Evolutionary conservation across 2,888 invertebrate genomes (phyloP), one percentile per base, ranked within the genome.

Genomic region (Aelia acuminata): DNA sequence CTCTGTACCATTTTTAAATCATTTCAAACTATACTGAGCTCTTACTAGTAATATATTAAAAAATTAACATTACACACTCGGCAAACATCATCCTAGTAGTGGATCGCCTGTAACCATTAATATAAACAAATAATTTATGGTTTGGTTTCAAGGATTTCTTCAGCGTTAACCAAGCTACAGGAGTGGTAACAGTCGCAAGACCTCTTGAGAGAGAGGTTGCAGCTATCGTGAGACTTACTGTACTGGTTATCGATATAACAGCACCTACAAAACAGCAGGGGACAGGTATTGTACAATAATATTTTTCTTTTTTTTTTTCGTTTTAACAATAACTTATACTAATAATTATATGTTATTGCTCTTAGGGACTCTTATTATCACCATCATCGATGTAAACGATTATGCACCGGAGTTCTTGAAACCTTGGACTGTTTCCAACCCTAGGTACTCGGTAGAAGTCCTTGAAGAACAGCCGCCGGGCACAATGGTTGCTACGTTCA

Each of bases 391-490:
- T 90, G 93, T 94, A 31, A 95, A 95, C 91, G 94, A 94, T 90
- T 92, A 93, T 90, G 93, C 94, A 4, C 95, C 95, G 1, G 92
- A 92, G 89, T 96, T 97, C 91, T 92, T 94, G 89, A 93, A 94
- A n/a, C 96, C 96, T 0, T 96, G 96, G 96, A 95, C 95, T 0
- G 92, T 92, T 22, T 94, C 94, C 84, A 93, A 94, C 90, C 95
- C 96, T 0, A 92, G 93, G 84, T 95, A 96, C 90, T 93, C 93
- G 85, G 92, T 96, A 88, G 94, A 95, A 92, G 93, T 97, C 91
- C 94, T 95, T 87, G 98, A 98, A 92, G 98, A 97, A 91, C 96
- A 96, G 91, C 96, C 97, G 0, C 92, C 95, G 0, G 97, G 97
- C 15, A 95, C 96, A 0, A 93, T 96, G 15, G 94, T 98, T 4